These are phyloP conservation scores for Calameuta idolon DNA, from an alignment of 2,888 invertebrate species.

Conservation along the genomic window DNA sequence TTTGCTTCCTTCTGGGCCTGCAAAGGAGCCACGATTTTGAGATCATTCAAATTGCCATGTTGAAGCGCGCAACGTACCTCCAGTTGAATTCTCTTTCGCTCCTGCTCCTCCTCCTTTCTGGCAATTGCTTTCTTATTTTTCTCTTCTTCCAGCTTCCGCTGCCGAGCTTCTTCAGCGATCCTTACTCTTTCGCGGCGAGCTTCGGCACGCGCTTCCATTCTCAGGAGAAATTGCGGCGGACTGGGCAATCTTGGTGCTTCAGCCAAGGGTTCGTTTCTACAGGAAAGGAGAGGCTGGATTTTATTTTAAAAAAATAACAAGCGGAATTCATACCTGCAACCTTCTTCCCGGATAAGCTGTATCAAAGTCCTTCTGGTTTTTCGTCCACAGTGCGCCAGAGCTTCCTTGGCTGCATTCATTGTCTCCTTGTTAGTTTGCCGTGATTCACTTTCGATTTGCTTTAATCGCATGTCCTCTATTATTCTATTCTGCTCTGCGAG, in stretches of 20 bases:
- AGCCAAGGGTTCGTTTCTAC: constrained; percentile 44
- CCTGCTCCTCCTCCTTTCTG: constrained; percentile 65
- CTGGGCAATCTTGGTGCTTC: constrained; percentile 41
- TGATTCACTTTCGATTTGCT: constrained; percentile 76
- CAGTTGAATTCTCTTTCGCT: constrained; percentile 61
- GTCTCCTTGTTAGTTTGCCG: constrained; percentile 67
- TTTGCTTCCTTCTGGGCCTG: constrained; percentile 53
- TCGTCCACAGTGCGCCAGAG: constrained; percentile 68
- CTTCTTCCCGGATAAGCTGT: constrained; percentile 54
- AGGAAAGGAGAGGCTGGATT: constrained; percentile 63
- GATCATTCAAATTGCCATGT: constrained; percentile 9
- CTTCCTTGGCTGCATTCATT: constrained; percentile 70
- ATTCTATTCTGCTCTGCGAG: constrained; percentile 78
- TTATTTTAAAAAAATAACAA: constrained; percentile 13
- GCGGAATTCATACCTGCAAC: constrained; percentile 43
- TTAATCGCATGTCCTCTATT: constrained; percentile 80
- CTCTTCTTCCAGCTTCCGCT: constrained; percentile 65
- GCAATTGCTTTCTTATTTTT: constrained; percentile 58
- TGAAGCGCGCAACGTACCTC: constrained; percentile 51
- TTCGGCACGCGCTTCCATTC: constrained; percentile 80
- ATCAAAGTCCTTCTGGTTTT: constrained; percentile 51
- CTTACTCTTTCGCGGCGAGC: constrained; percentile 70
- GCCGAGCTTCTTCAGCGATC: constrained; percentile 60
- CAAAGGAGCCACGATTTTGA: constrained; percentile 13
- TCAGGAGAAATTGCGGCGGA: constrained; percentile 75